Percentiles rank a stretch among this genome's conserved stretches.
These are phyloP conservation scores for Columba guinea DNA, from an alignment of 2,797 vertebrate genomes.

Conservation along the genomic window DNA sequence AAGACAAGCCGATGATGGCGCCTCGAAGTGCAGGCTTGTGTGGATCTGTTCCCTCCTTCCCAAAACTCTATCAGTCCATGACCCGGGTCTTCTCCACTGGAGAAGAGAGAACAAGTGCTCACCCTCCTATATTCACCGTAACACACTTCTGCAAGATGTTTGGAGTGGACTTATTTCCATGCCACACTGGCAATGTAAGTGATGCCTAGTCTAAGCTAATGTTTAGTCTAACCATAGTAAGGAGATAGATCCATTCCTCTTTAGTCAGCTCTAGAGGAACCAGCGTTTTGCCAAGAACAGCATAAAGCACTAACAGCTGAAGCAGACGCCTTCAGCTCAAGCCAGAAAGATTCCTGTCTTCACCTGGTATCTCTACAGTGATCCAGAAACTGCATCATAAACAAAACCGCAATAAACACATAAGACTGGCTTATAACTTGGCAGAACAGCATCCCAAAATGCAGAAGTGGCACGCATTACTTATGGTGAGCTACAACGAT, in stretches of 20 bases:
- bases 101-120: neutral
- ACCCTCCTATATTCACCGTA: neutral
- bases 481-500: neutral
- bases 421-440: neutral
- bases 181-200: neutral
- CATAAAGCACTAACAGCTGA: neutral
- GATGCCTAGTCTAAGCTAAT: neutral
- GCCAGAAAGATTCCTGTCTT: neutral
- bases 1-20: neutral
- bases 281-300: neutral
- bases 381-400: neutral
- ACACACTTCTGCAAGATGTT: neutral
- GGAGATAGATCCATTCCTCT: neutral
- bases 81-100: neutral
- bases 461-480: accelerated
- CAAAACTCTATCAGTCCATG: neutral
- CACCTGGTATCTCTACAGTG: neutral
- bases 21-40: neutral
- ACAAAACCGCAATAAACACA: accelerated
- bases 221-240: neutral
- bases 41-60: neutral
- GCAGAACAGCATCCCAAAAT: accelerated
- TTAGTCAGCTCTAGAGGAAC: neutral
- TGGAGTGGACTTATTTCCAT: neutral
- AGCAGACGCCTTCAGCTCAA: neutral